Base-by-base conservation (phyloP, 2,113 vertebrate species). In the Delphinapterus leucas region DNA sequence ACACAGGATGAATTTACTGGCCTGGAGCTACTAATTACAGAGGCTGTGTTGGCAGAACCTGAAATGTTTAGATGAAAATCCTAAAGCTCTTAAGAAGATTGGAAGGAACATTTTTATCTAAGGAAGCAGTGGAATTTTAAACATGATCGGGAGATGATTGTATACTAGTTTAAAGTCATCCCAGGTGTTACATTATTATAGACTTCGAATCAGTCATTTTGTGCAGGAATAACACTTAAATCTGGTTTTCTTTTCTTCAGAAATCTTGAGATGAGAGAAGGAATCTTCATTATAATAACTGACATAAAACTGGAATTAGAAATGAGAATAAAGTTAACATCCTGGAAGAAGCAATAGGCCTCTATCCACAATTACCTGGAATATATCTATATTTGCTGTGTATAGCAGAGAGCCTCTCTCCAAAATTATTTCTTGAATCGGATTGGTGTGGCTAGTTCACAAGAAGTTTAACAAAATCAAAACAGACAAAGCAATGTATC, bases 291-390 rank as follows among this genome's bases (percentile, higher is more conserved):
- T 68, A 86, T 82, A 67, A 26, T 83, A 81, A 89, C 67, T 94
- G 88, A 92, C 36, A 70, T 53, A 36, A 88, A 86, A 67, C n/a
- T 93, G 28, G 26, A 94, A 77, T 86, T 86, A 96, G 15, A 92
- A 58, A 94, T 80, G 31, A 7, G 3, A 71, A 86, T 82, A 61
- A 84, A 79, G 44, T 79, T 91, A 88, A 81, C 41, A 68, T 93
- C 91, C 25, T 92, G 26, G 20, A 61, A 77, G 53, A 90, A 83
- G 58, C 17, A 79, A 81, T 86, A 86, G 68, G 79, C 7, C 25
- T 73, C 36, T 5, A 12, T 88, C 26, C 20, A 84, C 6, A 67
- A 21, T 61, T 36, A 73, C 33, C 12, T 96, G 74, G 23, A 93
- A 84, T 81, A 41, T 60, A 68, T 81, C 20, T 86, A 6, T 63